phyloP scores from a whole-genome alignment of 2,113 vertebrate species.

The Oreotrochilus melanogaster region DNA sequence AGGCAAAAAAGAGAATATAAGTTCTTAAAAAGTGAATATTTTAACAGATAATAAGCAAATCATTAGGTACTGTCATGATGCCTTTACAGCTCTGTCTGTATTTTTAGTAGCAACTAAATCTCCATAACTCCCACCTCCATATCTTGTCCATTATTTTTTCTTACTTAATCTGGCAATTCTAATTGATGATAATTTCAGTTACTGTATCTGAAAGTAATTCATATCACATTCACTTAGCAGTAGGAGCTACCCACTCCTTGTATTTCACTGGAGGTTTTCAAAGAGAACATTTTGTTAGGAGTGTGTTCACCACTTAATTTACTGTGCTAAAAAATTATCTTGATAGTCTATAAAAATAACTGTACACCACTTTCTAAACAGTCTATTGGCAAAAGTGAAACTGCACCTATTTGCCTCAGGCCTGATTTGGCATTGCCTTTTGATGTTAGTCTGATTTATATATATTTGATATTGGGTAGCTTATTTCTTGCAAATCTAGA shows the following conservation, averaged over 20 bases:
- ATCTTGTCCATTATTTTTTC: slow-evolving; percentile 56
- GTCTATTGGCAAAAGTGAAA: background rate
- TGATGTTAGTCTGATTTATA: background rate
- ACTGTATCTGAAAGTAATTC: slow-evolving; percentile 43
- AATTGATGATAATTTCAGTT: slow-evolving; percentile 43
- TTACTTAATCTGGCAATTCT: slow-evolving; percentile 58
- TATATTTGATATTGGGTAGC: background rate
- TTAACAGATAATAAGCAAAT: slow-evolving; percentile 52
- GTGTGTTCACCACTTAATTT: slow-evolving; percentile 30
- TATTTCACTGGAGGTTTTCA: slow-evolving; percentile 33
- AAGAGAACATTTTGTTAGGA: slow-evolving; percentile 43
- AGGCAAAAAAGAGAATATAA: background rate
- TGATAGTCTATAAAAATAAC: slow-evolving; percentile 34
- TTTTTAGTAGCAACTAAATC: slow-evolving; percentile 61
- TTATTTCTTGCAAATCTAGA: slow-evolving; percentile 3
- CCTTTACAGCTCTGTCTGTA: slow-evolving; percentile 45
- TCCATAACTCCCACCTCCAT: slow-evolving; percentile 30
- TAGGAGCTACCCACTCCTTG: slow-evolving; percentile 14
- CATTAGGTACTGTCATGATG: slow-evolving; percentile 46
- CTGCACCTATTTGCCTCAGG: background rate
- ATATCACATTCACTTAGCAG: background rate
- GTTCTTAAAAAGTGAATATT: slow-evolving; percentile 19
- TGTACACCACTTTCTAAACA: background rate
- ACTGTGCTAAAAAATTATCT: background rate
- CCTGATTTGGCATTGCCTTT: background rate